Evolutionary conservation across 1,140 invertebrate species (phyloP).

Genomic region (Meloidogyne exigua): DNA sequence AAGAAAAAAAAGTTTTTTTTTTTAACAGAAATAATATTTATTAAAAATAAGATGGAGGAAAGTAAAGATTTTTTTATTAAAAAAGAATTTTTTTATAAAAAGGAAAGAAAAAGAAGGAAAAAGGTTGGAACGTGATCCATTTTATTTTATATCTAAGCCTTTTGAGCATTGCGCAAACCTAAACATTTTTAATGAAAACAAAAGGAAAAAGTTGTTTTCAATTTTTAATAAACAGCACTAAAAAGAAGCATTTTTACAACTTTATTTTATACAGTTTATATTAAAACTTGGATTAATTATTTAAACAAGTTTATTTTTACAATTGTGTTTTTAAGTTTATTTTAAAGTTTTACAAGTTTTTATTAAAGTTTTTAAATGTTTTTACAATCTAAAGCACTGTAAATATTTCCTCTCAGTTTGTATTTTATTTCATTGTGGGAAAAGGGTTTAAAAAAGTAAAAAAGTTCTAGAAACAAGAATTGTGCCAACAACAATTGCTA

Average conservation of each 20-base stretch:
- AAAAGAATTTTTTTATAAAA: conserved; percentile 1
- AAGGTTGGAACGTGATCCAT: conserved; percentile 5
- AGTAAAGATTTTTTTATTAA: not conserved
- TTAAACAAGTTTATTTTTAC: too few species aligned
- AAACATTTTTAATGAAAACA: not conserved
- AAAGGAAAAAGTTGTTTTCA: not conserved
- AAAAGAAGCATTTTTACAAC: too few species aligned
- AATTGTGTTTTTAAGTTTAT: too few species aligned
- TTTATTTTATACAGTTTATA: too few species aligned
- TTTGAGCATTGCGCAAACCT: not conserved
- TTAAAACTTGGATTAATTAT: too few species aligned
- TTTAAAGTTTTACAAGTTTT: too few species aligned
- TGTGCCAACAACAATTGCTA: not conserved
- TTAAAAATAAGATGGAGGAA: not conserved
- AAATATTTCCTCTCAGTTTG: too few species aligned
- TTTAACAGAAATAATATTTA: not conserved
- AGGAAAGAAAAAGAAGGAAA: not conserved
- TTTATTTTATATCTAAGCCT: not conserved
- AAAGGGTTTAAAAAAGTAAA: not conserved
- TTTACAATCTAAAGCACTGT: too few species aligned
- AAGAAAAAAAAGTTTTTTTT: not conserved
- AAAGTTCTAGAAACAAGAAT: too few species aligned
- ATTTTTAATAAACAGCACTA: not conserved
- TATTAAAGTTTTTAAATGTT: too few species aligned
- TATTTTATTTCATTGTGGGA: too few species aligned